phyloP scores from a whole-genome alignment of 2,113 vertebrate species.

The Brevimyrus niger region DNA sequence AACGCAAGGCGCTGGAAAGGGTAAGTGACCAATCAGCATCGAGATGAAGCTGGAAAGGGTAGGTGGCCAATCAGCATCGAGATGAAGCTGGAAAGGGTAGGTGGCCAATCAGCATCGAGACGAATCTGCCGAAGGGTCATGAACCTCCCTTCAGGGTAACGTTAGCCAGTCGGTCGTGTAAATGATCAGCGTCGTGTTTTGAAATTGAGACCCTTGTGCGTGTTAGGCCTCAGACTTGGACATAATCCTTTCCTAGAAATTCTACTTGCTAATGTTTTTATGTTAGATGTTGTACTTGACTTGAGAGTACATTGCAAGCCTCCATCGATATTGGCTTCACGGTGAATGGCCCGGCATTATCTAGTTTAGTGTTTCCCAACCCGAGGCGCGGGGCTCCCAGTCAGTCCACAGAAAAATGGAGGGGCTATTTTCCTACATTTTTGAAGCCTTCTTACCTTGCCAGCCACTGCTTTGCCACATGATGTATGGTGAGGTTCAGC shows the following conservation, averaged over 20 bases:
- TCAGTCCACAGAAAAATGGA: not conserved
- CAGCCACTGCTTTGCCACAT: not conserved
- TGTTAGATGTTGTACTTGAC: not conserved
- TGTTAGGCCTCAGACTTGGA: not conserved
- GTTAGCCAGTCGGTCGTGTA: not conserved
- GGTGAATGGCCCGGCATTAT: not conserved
- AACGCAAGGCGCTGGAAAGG: slow-evolving; percentile 84
- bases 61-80: not conserved
- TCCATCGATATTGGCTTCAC: not conserved
- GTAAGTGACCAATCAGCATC: slow-evolving; percentile 39
- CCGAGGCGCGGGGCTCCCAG: not conserved
- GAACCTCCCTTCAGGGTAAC: not conserved
- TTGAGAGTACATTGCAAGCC: not conserved
- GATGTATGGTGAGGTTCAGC: not conserved
- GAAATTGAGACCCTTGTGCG: not conserved
- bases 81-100: slow-evolving; percentile 65
- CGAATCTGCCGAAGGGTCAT: not conserved
- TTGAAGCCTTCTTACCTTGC: not conserved
- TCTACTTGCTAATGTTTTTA: not conserved
- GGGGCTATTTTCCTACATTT: not conserved
- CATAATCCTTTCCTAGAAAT: not conserved
- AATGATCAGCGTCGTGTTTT: not conserved
- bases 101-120: slow-evolving; percentile 24
- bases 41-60: no score
- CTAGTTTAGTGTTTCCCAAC: not conserved